Evolutionary conservation across 2,113 vertebrate species (phyloP).

Genomic region (Acanthochromis polyacanthus): DNA sequence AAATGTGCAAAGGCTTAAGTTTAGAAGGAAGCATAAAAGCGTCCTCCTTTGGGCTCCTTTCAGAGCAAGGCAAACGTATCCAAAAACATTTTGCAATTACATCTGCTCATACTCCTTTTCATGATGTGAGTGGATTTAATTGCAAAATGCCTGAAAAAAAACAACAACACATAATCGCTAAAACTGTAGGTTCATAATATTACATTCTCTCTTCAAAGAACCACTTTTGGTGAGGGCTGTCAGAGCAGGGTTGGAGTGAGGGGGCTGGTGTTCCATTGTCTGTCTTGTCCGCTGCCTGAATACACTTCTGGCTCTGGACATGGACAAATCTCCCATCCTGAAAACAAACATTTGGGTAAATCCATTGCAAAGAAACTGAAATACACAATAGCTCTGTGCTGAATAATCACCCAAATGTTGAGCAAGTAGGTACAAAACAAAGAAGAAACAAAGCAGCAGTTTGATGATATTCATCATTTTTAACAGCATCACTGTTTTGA

Average conservation of each 20-base stretch:
- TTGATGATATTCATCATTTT: background rate
- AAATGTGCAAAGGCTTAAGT: constrained; percentile 20
- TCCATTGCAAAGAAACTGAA: background rate
- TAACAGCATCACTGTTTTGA: too few relatives aligned
- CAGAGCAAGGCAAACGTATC: constrained; percentile 20
- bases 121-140: background rate
- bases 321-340: constrained; percentile 92
- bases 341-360: constrained; percentile 39
- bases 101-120: background rate
- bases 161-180: background rate
- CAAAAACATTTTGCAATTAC: background rate
- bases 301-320: constrained; percentile 87
- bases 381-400: background rate
- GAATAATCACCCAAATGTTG: too few relatives aligned
- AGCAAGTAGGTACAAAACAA: too few relatives aligned
- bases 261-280: constrained; percentile 85
- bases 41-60: constrained; percentile 11
- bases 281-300: constrained; percentile 84
- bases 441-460: background rate
- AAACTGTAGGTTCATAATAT: background rate
- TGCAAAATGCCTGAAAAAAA: background rate
- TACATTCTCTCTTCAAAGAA: constrained; percentile 90
- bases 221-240: constrained; percentile 90
- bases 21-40: background rate
- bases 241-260: constrained; percentile 86